These are phyloP conservation scores for Helarctos malayanus DNA, from an alignment of 2,797 vertebrate genomes.

Conservation along the genomic window DNA sequence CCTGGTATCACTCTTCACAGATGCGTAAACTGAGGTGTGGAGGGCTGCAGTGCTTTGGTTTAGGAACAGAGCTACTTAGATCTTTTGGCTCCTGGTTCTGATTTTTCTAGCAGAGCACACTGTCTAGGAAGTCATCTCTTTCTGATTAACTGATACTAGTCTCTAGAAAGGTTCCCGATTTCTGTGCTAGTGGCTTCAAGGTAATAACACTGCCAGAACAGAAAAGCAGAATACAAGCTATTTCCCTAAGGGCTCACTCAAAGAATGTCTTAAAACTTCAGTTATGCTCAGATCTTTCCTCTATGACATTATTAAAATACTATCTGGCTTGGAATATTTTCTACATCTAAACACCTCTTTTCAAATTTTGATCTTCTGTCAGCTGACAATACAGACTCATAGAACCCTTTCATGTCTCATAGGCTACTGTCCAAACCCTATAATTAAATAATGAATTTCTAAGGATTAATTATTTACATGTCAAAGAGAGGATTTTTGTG, in stretches of 20 bases:
- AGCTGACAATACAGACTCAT: background rate
- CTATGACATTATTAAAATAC: slow-evolving; percentile 25
- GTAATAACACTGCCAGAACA: background rate
- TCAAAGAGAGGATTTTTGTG: slow-evolving; percentile 55
- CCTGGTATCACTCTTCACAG: background rate
- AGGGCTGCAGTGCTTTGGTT: background rate
- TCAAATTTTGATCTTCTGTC: slow-evolving; percentile 29
- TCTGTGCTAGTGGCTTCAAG: background rate
- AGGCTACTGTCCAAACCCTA: slow-evolving; percentile 52
- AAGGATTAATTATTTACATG: slow-evolving; percentile 71
- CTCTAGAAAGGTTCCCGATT: slow-evolving; percentile 17
- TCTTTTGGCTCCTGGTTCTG: background rate
- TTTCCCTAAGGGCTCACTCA: background rate
- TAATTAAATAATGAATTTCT: slow-evolving; percentile 73
- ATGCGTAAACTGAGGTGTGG: background rate
- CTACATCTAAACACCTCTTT: slow-evolving; percentile 41
- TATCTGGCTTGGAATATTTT: slow-evolving; percentile 57
- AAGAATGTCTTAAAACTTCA: background rate
- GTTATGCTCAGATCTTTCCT: slow-evolving; percentile 22
- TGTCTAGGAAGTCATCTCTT: background rate
- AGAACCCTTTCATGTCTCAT: slow-evolving; percentile 45
- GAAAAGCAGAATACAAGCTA: slow-evolving; percentile 11
- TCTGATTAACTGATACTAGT: background rate
- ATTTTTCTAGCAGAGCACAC: background rate
- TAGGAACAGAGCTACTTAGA: background rate